Evolutionary conservation across 2,888 invertebrate species (phyloP).

Genomic region (Sarcophaga rosellei): DNA sequence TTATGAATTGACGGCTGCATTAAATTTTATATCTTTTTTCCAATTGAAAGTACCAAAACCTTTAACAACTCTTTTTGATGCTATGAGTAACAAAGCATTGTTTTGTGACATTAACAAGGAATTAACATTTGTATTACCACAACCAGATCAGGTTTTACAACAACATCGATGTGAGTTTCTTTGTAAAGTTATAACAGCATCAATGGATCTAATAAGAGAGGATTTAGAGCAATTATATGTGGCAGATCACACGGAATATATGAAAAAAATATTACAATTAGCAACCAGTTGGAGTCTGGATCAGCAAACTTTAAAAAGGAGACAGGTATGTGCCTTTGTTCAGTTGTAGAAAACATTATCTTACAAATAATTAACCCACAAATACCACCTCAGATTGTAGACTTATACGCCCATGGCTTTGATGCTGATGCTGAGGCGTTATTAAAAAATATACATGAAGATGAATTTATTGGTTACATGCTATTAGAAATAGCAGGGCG

Average conservation of each 20-base stretch:
- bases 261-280: slow-evolving; percentile 86
- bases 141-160: slow-evolving; percentile 87
- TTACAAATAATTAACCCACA: neutral
- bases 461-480: slow-evolving; percentile 86
- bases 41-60: slow-evolving; percentile 88
- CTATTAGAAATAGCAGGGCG: slow-evolving; percentile 91
- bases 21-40: slow-evolving; percentile 91
- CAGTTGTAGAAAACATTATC: neutral
- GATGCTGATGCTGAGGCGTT: slow-evolving; percentile 85
- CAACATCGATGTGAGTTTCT: slow-evolving; percentile 88
- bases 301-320: slow-evolving; percentile 87
- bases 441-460: slow-evolving; percentile 86
- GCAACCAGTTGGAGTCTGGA: slow-evolving; percentile 91
- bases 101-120: slow-evolving; percentile 81
- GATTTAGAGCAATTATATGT: slow-evolving; percentile 83
- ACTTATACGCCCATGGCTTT: slow-evolving; percentile 85
- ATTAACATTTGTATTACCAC: slow-evolving; percentile 84
- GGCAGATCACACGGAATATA: slow-evolving; percentile 85
- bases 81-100: slow-evolving; percentile 84
- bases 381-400: slow-evolving; percentile 81
- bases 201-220: slow-evolving; percentile 87
- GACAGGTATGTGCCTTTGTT: slow-evolving; percentile 84
- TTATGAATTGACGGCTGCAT: slow-evolving; percentile 88
- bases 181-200: slow-evolving; percentile 87
- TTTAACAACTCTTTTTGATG: slow-evolving; percentile 89